A percentile compares a stretch with the other conserved stretches of the same genome.
Evolutionary conservation across 2,888 invertebrate species (phyloP).

Genomic region (Calameuta idolon): DNA sequence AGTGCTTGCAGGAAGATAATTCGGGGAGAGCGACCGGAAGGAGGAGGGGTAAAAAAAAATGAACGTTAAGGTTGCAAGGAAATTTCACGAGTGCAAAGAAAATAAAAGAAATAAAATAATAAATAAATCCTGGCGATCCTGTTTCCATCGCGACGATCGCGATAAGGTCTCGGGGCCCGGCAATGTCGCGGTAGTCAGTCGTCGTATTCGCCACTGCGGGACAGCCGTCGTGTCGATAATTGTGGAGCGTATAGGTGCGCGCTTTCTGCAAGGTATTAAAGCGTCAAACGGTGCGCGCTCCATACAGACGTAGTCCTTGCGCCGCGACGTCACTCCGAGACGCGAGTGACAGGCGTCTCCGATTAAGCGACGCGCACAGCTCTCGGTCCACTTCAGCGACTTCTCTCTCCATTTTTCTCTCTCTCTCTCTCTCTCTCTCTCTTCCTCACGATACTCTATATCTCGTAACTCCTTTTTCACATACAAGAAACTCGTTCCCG

Average conservation of each 20-base stretch:
- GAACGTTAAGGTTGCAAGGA: neutral
- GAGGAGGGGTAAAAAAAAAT: no score
- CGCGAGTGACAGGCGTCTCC: constrained; percentile 8
- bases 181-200: neutral
- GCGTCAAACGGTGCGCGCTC: constrained; percentile 19
- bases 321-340: constrained; percentile 1
- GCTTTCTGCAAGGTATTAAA: neutral
- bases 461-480: no score
- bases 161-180: neutral
- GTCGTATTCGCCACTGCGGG: neutral
- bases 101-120: neutral
- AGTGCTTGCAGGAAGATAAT: neutral
- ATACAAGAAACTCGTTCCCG: neutral
- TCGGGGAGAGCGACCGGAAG: neutral
- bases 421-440: neutral
- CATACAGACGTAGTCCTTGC: constrained; percentile 11
- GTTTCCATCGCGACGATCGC: neutral
- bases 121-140: neutral
- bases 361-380: constrained; percentile 2
- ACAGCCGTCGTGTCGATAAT: neutral
- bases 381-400: constrained; percentile 6
- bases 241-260: neutral
- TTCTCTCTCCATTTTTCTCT: neutral
- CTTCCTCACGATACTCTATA: neutral
- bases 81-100: neutral